A percentile compares a stretch with the other conserved stretches of the same genome.
phyloP scores from a whole-genome alignment of 2,113 vertebrate species.

The Anoplopoma fimbria region DNA sequence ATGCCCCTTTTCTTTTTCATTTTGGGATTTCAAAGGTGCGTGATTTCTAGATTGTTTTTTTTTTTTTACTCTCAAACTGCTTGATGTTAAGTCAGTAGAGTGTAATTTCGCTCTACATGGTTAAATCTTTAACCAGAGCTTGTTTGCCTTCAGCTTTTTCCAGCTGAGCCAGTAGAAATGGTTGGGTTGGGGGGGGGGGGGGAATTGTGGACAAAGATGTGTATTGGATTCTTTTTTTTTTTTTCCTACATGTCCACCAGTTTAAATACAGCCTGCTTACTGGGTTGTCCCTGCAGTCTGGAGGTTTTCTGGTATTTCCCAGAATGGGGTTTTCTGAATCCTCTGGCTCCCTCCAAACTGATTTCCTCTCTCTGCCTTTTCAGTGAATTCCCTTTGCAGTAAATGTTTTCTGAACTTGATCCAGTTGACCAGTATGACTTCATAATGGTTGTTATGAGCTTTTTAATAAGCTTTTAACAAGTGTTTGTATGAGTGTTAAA shows the following conservation, averaged over 20 bases:
- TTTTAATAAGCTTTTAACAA: not conserved
- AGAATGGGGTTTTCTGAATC: slow-evolving; percentile 21
- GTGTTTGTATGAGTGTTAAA: not conserved
- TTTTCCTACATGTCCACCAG: not conserved
- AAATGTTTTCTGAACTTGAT: slow-evolving; percentile 26
- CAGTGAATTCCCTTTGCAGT: slow-evolving; percentile 9
- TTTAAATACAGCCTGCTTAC: not conserved
- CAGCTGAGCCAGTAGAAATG: slow-evolving; percentile 1
- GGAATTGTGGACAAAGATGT: not conserved
- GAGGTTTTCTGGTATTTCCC: slow-evolving; percentile 29
- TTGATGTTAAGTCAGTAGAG: not conserved
- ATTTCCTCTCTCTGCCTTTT: not conserved
- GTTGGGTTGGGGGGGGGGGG: too few species aligned
- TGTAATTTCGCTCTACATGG: not conserved
- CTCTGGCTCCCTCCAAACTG: not conserved
- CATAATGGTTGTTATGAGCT: slow-evolving; percentile 8
- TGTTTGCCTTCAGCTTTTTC: not conserved
- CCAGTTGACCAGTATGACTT: slow-evolving; percentile 1
- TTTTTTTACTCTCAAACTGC: not conserved
- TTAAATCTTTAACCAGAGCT: slow-evolving; percentile 11
- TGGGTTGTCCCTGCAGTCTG: slow-evolving; percentile 10
- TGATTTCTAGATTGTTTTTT: not conserved
- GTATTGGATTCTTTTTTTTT: not conserved
- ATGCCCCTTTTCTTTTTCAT: too few species aligned
- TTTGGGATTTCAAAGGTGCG: too few species aligned